Conservation (phyloP, 2,113 vertebrate genomes). For the Crypturellus undulatus region DNA sequence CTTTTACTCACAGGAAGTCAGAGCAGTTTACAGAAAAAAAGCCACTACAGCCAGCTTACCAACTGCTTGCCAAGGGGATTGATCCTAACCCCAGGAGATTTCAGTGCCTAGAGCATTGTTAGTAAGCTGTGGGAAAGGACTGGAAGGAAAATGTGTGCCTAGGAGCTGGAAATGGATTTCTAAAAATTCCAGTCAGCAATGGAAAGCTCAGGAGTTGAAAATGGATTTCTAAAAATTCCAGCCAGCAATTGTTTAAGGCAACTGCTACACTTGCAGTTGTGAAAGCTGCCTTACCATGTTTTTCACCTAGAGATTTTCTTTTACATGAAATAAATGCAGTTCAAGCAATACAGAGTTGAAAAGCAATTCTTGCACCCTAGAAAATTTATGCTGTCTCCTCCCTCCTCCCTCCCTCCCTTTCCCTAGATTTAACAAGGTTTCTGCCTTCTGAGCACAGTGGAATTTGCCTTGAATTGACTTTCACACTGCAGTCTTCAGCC, state of each 20-base stretch:
- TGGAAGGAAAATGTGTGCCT: neutral
- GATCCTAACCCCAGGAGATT: neutral
- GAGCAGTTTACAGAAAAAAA: neutral
- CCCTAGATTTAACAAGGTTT: neutral
- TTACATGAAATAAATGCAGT: neutral
- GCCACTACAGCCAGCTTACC: neutral
- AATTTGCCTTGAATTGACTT: neutral
- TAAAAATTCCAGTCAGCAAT: neutral
- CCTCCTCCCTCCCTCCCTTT: neutral
- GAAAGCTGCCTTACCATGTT: neutral
- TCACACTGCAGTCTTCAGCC: rapidly evolving
- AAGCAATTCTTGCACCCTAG: neutral
- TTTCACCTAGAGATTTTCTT: neutral
- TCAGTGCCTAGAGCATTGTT: neutral
- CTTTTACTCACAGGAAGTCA: neutral
- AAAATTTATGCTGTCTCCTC: neutral
- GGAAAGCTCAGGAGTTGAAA: neutral
- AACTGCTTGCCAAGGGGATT: neutral
- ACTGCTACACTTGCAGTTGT: neutral
- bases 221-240: neutral
- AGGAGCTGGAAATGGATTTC: neutral
- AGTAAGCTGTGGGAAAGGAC: neutral
- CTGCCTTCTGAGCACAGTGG: neutral
- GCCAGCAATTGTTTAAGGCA: neutral
- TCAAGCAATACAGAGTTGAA: neutral